phyloP scores from a whole-genome alignment of 1,140 invertebrate species.

The Palaemon carinicauda region DNA sequence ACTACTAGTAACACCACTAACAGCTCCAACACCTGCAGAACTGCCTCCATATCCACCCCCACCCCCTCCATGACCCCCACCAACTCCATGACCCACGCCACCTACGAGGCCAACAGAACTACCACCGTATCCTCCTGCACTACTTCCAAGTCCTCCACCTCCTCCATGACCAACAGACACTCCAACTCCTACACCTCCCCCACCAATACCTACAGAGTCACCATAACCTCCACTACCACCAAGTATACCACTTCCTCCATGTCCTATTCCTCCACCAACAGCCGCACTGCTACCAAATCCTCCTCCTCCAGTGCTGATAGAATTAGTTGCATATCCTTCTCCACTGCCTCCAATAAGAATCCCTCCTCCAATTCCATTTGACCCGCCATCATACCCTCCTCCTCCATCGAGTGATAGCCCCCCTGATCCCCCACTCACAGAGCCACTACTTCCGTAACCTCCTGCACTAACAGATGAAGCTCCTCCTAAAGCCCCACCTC shows the following conservation, averaged over 20 bases:
- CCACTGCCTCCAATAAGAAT: too few species aligned
- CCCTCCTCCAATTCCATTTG: too few species aligned
- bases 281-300: too few species aligned
- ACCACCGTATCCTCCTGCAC: neutral
- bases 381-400: neutral
- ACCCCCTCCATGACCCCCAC: too few species aligned
- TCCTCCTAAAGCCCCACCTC: neutral
- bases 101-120: too few species aligned
- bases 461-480: too few species aligned
- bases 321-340: too few species aligned
- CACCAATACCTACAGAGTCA: neutral
- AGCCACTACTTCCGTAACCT: neutral
- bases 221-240: neutral
- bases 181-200: neutral
- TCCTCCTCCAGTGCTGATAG: too few species aligned
- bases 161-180: neutral
- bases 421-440: neutral
- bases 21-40: too few species aligned
- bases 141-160: neutral
- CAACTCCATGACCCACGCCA: too few species aligned
- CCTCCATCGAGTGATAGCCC: neutral
- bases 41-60: too few species aligned
- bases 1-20: too few species aligned
- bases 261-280: neutral
- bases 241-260: neutral